Conservation (phyloP, 1,140 invertebrate genomes). For the Conus betulinus region DNA sequence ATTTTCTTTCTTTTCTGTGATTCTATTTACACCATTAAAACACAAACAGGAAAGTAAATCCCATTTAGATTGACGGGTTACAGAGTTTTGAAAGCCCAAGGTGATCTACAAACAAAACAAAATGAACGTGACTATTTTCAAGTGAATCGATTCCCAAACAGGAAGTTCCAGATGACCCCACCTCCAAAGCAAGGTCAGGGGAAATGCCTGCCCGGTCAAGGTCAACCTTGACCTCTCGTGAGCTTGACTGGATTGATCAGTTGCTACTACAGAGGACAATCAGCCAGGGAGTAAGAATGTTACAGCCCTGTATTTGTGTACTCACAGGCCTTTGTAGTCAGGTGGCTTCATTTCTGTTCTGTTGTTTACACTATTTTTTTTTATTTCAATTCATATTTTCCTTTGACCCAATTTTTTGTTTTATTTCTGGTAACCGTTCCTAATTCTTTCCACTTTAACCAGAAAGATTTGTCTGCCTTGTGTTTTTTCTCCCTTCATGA, state of each 20-base stretch:
- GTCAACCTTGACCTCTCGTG: slow-evolving; percentile 12
- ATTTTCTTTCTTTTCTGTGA: too few relatives aligned
- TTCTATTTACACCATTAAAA: too few relatives aligned
- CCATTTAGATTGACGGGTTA: too few relatives aligned
- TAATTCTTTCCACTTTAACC: too few relatives aligned
- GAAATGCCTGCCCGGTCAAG: background rate
- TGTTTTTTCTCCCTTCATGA: too few relatives aligned
- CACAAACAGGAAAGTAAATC: too few relatives aligned
- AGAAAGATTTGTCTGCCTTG: too few relatives aligned
- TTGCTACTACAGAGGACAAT: slow-evolving; percentile 10
- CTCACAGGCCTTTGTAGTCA: background rate
- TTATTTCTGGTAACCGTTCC: too few relatives aligned
- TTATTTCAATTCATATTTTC: background rate
- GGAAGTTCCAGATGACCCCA: background rate
- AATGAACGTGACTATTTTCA: background rate
- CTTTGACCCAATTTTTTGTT: background rate
- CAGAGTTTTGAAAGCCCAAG: too few relatives aligned
- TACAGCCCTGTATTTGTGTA: background rate
- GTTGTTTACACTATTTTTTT: background rate
- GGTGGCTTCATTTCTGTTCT: background rate
- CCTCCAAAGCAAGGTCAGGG: background rate
- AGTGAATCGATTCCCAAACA: background rate
- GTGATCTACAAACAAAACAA: too few relatives aligned
- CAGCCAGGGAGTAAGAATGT: slow-evolving; percentile 19
- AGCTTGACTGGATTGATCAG: slow-evolving; percentile 23